Conservation (phyloP, 2,113 vertebrate genomes). For the Tautogolabrus adspersus region DNA sequence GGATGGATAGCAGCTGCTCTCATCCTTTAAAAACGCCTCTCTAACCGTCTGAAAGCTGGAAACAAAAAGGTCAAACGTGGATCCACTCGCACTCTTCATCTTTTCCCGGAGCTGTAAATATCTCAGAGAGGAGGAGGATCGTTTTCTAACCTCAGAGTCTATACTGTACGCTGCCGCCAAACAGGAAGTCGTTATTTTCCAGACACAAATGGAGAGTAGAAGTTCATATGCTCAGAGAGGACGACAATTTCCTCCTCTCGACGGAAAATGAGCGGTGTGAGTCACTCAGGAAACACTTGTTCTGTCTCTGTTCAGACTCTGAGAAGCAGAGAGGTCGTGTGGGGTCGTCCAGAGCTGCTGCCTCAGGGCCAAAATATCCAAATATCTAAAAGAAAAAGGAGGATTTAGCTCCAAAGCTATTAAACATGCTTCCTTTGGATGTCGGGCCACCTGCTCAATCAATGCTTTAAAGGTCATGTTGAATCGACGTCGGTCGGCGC, state of each 20-base stretch:
- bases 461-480: no score
- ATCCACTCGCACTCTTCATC: slow-evolving; percentile 10
- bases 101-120: neutral
- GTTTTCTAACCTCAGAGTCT: neutral
- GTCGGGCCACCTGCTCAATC: no score
- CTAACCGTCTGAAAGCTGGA: slow-evolving; percentile 23
- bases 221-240: slow-evolving; percentile 9
- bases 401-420: no score
- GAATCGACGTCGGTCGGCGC: no score
- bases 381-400: no score
- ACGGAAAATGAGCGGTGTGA: slow-evolving; percentile 1
- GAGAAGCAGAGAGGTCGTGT: neutral
- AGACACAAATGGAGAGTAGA: slow-evolving; percentile 2
- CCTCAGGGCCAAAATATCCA: neutral
- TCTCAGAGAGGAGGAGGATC: slow-evolving; percentile 1
- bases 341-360: neutral
- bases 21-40: slow-evolving; percentile 26
- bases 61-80: slow-evolving; percentile 31
- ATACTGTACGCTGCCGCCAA: neutral
- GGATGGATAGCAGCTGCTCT: slow-evolving; percentile 6
- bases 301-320: neutral
- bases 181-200: slow-evolving; percentile 10
- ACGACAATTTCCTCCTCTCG: slow-evolving; percentile 36
- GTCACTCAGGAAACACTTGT: slow-evolving; percentile 15
- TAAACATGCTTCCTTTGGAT: no score